These are phyloP conservation scores for Lasioglossum vierecki DNA, from an alignment of 2,888 invertebrate species.

Conservation along the genomic window DNA sequence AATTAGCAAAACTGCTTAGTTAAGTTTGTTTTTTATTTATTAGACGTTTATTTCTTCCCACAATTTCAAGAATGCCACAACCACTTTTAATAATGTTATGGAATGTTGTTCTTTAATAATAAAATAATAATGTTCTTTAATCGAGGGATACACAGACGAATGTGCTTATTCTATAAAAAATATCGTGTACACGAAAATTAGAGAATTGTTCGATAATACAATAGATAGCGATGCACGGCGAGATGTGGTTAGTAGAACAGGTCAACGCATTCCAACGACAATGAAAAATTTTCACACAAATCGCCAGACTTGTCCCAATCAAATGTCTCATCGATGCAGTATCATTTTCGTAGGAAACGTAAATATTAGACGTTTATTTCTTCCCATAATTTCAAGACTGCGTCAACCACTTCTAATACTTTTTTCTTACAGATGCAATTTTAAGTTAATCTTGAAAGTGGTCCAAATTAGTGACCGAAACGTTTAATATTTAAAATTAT, in stretches of 20 bases:
- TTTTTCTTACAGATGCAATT: too few relatives aligned
- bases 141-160: constrained; percentile 88
- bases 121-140: constrained; percentile 86
- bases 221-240: neutral
- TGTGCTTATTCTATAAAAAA: constrained; percentile 90
- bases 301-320: neutral
- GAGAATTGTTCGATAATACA: constrained; percentile 85
- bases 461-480: too few relatives aligned
- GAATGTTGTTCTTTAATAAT: too few relatives aligned
- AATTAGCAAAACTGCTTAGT: too few relatives aligned
- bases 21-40: too few relatives aligned
- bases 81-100: constrained; percentile 66
- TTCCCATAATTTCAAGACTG: too few relatives aligned
- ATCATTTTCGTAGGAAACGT: neutral
- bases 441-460: too few relatives aligned
- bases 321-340: neutral
- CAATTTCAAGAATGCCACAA: constrained; percentile 85
- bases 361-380: too few relatives aligned
- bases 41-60: too few relatives aligned
- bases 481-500: too few relatives aligned
- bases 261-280: neutral
- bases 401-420: constrained; percentile 85
- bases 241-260: constrained; percentile 13
- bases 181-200: constrained; percentile 88
- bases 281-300: too few relatives aligned